Percentiles rank a stretch among this genome's conserved stretches.
These are phyloP conservation scores for Diploscapter pachys DNA, from an alignment of 1,140 invertebrate species.

Conservation along the genomic window DNA sequence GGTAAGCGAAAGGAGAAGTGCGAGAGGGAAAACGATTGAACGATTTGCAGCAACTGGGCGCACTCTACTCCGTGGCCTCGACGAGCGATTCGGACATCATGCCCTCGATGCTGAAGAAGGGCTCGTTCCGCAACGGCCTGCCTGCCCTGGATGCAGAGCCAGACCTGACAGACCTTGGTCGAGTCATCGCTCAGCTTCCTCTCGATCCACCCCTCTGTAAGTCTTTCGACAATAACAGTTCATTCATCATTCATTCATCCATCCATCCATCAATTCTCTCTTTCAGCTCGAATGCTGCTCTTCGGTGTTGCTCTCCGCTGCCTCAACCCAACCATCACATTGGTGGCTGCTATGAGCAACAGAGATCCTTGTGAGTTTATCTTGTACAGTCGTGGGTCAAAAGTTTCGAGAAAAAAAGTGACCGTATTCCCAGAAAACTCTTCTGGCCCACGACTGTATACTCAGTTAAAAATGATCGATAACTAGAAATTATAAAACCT, in stretches of 20 bases:
- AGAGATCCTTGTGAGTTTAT: constrained; percentile 68
- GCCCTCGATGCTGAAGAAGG: neutral
- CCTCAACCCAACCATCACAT: constrained; percentile 86
- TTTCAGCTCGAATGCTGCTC: constrained; percentile 78
- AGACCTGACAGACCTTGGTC: constrained; percentile 80
- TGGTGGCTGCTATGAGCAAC: constrained; percentile 79
- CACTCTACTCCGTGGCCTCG: constrained; percentile 31
- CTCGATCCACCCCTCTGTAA: constrained; percentile 75
- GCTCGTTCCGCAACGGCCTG: neutral
- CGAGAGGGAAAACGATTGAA: constrained; percentile 4
- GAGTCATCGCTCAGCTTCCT: constrained; percentile 80
- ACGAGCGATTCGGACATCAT: neutral
- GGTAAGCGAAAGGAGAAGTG: constrained; percentile 15
- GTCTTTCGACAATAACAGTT: neutral
- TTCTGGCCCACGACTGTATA: too few species aligned
- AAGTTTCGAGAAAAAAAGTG: neutral
- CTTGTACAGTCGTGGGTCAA: neutral
- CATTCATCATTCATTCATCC: neutral
- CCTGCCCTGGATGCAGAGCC: constrained; percentile 29
- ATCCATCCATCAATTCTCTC: too few species aligned
- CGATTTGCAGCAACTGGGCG: constrained; percentile 47
- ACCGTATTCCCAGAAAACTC: too few species aligned
- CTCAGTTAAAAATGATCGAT: too few species aligned
- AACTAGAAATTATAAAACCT: too few species aligned
- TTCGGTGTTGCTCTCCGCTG: constrained; percentile 86